phyloP scores from a whole-genome alignment of 2,888 invertebrate genomes.

The Parnassius mnemosyne region DNA sequence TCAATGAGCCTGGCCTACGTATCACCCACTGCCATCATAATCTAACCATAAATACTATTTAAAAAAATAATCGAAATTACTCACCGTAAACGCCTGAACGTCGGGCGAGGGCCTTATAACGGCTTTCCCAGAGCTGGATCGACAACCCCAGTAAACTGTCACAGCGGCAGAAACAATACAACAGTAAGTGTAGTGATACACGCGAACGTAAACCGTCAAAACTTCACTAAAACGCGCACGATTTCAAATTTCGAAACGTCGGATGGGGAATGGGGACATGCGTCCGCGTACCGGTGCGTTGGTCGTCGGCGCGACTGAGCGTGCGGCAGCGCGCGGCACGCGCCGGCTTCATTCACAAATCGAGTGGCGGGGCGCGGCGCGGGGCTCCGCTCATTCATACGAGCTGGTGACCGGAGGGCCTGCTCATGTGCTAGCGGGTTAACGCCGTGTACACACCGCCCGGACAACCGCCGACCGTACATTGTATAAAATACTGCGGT shows the following conservation, averaged over 20 bases:
- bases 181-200: not conserved
- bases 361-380: slow-evolving; percentile 59
- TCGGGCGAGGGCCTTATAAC: slow-evolving; percentile 42
- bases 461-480: not conserved
- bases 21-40: slow-evolving; percentile 54
- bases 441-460: slow-evolving; percentile 28
- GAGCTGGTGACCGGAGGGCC: slow-evolving; percentile 30
- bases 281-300: slow-evolving; percentile 67
- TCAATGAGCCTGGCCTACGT: slow-evolving; percentile 64
- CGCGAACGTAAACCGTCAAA: slow-evolving; percentile 27
- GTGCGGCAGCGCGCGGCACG: slow-evolving; percentile 38
- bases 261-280: slow-evolving; percentile 49
- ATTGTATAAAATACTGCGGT: not conserved
- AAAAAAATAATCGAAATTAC: slow-evolving; percentile 53
- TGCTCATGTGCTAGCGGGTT: not conserved
- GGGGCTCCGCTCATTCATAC: slow-evolving; percentile 65
- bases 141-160: slow-evolving; percentile 33
- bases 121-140: slow-evolving; percentile 49
- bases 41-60: slow-evolving; percentile 39
- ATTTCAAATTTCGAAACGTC: slow-evolving; percentile 57
- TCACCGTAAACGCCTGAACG: slow-evolving; percentile 63
- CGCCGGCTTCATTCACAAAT: slow-evolving; percentile 78
- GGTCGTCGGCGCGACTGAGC: slow-evolving; percentile 64
- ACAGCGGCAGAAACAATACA: slow-evolving; percentile 41
- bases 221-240: slow-evolving; percentile 47